A percentile compares a stretch with the other conserved stretches of the same genome.
These are phyloP conservation scores for Molossus alvarezi DNA, from an alignment of 2,797 vertebrate species.

Conservation along the genomic window DNA sequence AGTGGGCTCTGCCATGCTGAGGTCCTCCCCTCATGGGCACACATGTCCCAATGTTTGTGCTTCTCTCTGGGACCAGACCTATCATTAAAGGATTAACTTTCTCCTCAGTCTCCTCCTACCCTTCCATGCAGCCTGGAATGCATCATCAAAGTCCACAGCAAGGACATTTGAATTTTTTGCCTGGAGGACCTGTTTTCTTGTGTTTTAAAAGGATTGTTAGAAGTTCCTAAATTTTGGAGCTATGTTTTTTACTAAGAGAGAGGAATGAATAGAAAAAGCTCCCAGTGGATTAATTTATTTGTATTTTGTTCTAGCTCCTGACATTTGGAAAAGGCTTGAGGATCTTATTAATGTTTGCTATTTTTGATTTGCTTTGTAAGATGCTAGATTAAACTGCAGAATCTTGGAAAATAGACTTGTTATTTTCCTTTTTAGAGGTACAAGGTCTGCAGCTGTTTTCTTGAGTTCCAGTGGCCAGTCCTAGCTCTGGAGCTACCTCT, in stretches of 20 bases:
- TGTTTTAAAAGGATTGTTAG: slow-evolving; percentile 34
- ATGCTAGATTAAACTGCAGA: slow-evolving; percentile 70
- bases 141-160: not conserved
- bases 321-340: slow-evolving; percentile 80
- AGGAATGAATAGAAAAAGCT: slow-evolving; percentile 39
- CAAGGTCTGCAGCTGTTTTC: slow-evolving; percentile 36
- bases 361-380: slow-evolving; percentile 76
- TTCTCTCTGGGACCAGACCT: not conserved
- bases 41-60: not conserved
- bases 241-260: slow-evolving; percentile 49
- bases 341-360: slow-evolving; percentile 83
- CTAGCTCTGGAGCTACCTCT: not conserved
- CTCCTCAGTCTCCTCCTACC: not conserved
- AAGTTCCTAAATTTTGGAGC: slow-evolving; percentile 63
- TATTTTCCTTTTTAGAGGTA: slow-evolving; percentile 76
- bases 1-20: not conserved
- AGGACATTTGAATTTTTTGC: not conserved
- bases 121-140: not conserved
- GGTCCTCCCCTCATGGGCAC: not conserved
- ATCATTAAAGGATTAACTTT: slow-evolving; percentile 12
- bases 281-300: slow-evolving; percentile 73
- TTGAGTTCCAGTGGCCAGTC: not conserved
- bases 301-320: slow-evolving; percentile 76
- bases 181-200: not conserved
- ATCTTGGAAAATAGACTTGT: slow-evolving; percentile 77